Evolutionary conservation across 2,797 vertebrate genomes (phyloP), one percentile per base, ranked within the genome.

Genomic region (Rhyacichthys aspro): DNA sequence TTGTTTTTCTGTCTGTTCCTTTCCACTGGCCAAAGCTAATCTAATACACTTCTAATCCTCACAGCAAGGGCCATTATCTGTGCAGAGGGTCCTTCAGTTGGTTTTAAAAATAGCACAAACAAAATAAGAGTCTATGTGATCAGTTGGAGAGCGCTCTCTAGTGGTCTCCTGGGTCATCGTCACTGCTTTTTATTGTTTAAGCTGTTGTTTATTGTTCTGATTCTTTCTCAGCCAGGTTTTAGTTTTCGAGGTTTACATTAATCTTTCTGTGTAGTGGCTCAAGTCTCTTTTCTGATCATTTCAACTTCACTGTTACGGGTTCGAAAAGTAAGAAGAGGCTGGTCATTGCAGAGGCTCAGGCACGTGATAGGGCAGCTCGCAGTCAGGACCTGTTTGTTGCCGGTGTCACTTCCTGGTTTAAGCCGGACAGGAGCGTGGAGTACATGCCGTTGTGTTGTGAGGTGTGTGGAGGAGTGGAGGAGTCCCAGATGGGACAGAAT

Each of bases 331-430:
- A n/a, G n/a, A n/a, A n/a, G n/a, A n/a, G n/a, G n/a, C n/a, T 2
- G 23, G 23, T 28, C 23, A 2, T 6, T 28, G 23, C 7, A 28
- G 23, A 5, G 23, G 4, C 23, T 28, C 76, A 76, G 76, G 79
- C 85, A 77, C 38, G 11, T 49, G 19, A 16, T 16, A 11, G 72
- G 81, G 14, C 81, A 78, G 62, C 81, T 70, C 36, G 5, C 10
- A 28, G 23, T 28, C 23, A 6, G 23, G 23, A 28, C 23, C 23
- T 28, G 7, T 28, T 28, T 28, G 23, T 5, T 28, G 23, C 7
- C 1, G 23, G 23, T 15, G 12, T 0, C 48, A 79, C 81, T 86
- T 88, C 86, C 86, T 82, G 75, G 70, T 82, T 69, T 17, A 28
- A 79, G 75, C 82, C 74, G 72, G 81, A 69, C 42, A 50, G 60